Evolutionary conservation across 2,113 vertebrate genomes (phyloP), one percentile per base, ranked within the genome.

Genomic region (Psilopsiagon aymara): DNA sequence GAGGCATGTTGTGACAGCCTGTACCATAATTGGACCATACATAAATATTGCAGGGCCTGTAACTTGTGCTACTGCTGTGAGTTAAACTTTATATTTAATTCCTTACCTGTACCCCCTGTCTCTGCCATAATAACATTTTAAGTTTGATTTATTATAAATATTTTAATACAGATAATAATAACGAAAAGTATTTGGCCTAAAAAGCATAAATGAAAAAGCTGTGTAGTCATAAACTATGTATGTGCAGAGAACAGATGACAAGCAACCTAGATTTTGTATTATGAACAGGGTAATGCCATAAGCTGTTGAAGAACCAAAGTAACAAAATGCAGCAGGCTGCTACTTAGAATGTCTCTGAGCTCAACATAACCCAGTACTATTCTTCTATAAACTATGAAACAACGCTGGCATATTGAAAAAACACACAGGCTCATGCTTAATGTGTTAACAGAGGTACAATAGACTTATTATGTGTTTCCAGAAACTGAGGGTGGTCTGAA

Each of bases 401-500:
- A 94, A 96, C 53, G 13, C 39, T 97, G 97, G 97, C 97, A 97
- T 93, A 91, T 89, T 94, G 60, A 80, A 96, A 95, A 97, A 96
- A 96, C 70, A 87, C 95, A 97, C 97, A 86, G 95, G 96, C 97
- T 97, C 96, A 94, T 89, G 90, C 94, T 95, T 90, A 96, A 92
- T 94, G 88, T 87, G 86, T 92, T 97, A 91, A 88, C 97, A 78
- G 92, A 96, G 96, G 96, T 96, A 81, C 94, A 97, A 96, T 93
- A 95, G 96, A 93, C 95, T 95, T 74, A 94, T 86, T 94, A 97
- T 97, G 92, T 80, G 43, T 95, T 97, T 97, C 98, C 97, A 95
- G 96, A 96, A 96, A 97, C 97, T 93, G 95, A 97, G 98, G 98
- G 98, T 98, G 98, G 98, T 98, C 98, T 96, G 97, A 96, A 95